A percentile compares a stretch with the other conserved stretches of the same genome.
phyloP scores from a whole-genome alignment of 2,888 invertebrate genomes.

The Coelopa pilipes region DNA sequence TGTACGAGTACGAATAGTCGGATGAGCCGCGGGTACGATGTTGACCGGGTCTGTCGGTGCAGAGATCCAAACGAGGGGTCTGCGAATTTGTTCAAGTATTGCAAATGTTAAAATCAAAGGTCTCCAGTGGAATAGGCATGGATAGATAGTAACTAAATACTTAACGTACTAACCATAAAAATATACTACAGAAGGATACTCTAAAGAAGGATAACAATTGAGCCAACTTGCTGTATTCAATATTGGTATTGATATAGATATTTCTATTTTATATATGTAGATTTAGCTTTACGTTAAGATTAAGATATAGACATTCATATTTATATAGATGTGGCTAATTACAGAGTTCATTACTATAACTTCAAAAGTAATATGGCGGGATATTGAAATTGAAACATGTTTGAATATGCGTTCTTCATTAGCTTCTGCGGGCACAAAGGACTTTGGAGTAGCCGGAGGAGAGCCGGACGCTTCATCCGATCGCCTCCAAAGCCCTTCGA shows the following conservation, averaged over 20 bases:
- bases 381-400: conserved; percentile 66
- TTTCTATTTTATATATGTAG: too few species aligned
- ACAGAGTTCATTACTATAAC: background rate
- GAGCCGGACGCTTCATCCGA: too few species aligned
- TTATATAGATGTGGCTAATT: background rate
- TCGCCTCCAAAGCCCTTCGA: too few species aligned
- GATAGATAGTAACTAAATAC: conserved; percentile 21
- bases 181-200: conserved; percentile 20
- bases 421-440: conserved; percentile 15
- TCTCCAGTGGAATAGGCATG: conserved; percentile 6
- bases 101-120: conserved; percentile 19
- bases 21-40: conserved; percentile 78
- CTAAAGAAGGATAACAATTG: conserved; percentile 27
- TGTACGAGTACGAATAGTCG: conserved; percentile 88
- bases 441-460: background rate
- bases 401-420: conserved; percentile 52
- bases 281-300: too few species aligned
- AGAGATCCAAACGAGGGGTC: conserved; percentile 90
- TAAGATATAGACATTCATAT: background rate
- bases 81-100: conserved; percentile 68
- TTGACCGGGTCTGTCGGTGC: conserved; percentile 77
- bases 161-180: conserved; percentile 13
- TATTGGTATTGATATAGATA: background rate
- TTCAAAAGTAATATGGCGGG: conserved; percentile 42
- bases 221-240: conserved; percentile 47